phyloP scores from a whole-genome alignment of 2,113 vertebrate genomes.

The Lamprotornis superbus region DNA sequence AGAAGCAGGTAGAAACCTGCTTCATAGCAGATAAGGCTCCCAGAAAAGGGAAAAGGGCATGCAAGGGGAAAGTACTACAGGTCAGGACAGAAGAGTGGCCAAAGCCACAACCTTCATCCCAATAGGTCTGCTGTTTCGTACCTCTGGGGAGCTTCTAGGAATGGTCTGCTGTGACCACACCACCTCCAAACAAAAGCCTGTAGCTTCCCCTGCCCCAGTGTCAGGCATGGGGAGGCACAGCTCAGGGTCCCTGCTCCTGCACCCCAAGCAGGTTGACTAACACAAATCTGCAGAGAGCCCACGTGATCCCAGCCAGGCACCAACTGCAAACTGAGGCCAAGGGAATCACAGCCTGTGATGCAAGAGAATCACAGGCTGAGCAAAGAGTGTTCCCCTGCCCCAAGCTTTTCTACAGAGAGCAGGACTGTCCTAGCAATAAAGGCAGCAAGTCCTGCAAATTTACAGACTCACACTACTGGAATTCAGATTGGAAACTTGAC shows the following conservation, averaged over 20 bases:
- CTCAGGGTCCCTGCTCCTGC: background rate
- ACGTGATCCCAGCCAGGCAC: background rate
- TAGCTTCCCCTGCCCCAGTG: background rate
- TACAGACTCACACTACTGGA: background rate
- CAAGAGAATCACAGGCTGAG: background rate
- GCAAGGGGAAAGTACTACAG: background rate
- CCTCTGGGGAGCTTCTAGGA: background rate
- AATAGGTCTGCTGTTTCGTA: background rate
- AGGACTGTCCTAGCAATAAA: background rate
- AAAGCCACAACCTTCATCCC: background rate
- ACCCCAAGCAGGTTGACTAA: background rate
- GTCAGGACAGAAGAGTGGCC: background rate
- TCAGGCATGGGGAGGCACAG: background rate
- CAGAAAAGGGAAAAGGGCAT: background rate
- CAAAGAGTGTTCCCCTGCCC: rapidly evolving
- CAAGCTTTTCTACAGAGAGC: background rate
- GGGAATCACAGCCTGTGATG: background rate
- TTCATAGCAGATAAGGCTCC: background rate
- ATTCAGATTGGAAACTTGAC: background rate
- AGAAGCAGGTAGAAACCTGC: background rate
- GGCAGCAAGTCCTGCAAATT: background rate
- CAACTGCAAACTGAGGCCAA: background rate
- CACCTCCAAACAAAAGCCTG: background rate
- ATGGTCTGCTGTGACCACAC: background rate
- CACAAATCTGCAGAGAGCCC: background rate